Base-by-base conservation (phyloP, 2,888 invertebrate genomes). In the Cephus rjabovi region DNA sequence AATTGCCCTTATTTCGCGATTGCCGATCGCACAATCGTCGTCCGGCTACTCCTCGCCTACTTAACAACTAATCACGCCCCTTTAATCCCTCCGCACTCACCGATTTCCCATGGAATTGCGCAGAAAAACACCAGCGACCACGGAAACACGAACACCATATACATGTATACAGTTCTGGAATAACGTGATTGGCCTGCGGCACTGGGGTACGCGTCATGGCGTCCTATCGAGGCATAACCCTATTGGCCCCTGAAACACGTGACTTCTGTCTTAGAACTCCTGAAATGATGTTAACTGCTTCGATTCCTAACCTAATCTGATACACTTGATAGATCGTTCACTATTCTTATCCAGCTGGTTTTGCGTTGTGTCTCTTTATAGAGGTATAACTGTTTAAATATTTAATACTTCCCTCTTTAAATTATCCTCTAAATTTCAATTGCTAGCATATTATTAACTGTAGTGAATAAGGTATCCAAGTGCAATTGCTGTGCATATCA, bases 141-240 rank as follows among this genome's bases (percentile, higher is more conserved):
- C 81, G 82, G 86, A 88, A 88, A 88, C 87, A 84, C 87, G 80
- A 87, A 87, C 89, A 87, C 86, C 87, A 85, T 87, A 86, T 87
- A 88, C 87, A 89, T 88, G 86, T 87, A 87, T 86, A 87, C 86
- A 82, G 84, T 86, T 83, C 85, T 87, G 86, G 85, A 88, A 86
- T 89, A 87, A 89, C 83, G 82, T 82, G 84, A 90, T 90, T 90
- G 90, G 90, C 74, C 15, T 15, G 34, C 30, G 76, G 71, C 76
- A 77, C 77, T 82, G 75, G 85, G 86, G 83, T 84, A 87, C 84
- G 85, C 88, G 88, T 89, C 87, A 90, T 88, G 89, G 90, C 90
- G 87, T 84, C 84, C 77, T 73, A 76, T 69, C 75, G 73, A 37
- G 74, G 31, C 69, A 40, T n/a, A 30, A 69, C 84, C 82, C 80